Conservation (phyloP, 2,113 vertebrate genomes). For the Brienomyrus longianalis region DNA sequence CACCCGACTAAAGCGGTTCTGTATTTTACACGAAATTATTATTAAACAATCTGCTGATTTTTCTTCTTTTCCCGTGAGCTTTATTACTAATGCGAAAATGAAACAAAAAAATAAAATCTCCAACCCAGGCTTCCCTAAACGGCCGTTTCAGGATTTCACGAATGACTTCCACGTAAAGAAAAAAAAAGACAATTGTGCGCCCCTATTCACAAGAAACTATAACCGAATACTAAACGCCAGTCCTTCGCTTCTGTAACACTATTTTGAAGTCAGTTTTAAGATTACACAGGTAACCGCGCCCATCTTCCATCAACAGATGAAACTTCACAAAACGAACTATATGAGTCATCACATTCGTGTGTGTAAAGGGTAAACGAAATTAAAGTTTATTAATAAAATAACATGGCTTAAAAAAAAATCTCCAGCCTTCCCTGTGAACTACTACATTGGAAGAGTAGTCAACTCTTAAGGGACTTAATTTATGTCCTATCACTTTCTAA, state of each 20-base stretch:
- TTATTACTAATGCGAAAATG: not conserved
- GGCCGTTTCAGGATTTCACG: not conserved
- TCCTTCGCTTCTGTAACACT: not conserved
- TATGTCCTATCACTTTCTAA: not conserved
- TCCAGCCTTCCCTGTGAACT: not conserved
- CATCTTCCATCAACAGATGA: not conserved
- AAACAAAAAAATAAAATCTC: not conserved
- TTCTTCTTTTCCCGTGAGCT: not conserved
- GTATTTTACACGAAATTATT: constrained; percentile 7
- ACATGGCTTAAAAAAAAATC: not conserved
- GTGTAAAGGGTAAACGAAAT: not conserved
- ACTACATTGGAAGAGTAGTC: not conserved
- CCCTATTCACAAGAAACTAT: not conserved
- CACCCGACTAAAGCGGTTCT: constrained; percentile 1
- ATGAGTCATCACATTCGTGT: not conserved
- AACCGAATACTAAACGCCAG: not conserved
- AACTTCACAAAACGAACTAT: not conserved
- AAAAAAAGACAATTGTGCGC: not conserved
- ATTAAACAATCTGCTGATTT: not conserved
- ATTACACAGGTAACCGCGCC: not conserved
- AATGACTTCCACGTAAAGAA: not conserved
- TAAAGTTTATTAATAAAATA: not conserved
- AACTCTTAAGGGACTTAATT: not conserved
- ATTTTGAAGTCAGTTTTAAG: not conserved
- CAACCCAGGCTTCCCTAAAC: not conserved